Base-by-base conservation (phyloP, 2,113 vertebrate genomes). In the Sebastes fasciatus region DNA sequence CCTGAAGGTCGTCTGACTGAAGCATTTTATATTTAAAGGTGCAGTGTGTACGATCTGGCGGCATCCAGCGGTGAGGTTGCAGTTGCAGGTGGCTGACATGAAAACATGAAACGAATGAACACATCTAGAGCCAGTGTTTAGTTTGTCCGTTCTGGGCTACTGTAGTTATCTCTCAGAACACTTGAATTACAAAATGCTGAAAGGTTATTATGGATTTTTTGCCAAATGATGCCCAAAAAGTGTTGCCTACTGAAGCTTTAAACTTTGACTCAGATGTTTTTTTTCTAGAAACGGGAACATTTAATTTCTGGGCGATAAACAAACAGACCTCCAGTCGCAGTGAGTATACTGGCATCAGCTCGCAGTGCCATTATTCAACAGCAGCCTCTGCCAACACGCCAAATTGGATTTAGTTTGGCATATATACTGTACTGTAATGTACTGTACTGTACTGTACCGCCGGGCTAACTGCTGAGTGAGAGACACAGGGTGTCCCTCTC, bases 321-420 rank as follows among this genome's bases (percentile, higher is more conserved):
- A 73, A 61, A 68, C 46, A 73, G 17, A 54, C 55, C 49, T 54
- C 48, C 19, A 49, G 61, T 67, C 8, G 4, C 49, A 63, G 48
- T 49, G 23, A 40, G n/a, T 8, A 43, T 43, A 46, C 48, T 62
- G 60, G 51, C 64, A 58, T 45, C 11, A 26, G 58, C 51, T 66
- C 26, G 66, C 58, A 61, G 60, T 48, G 45, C 49, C 23, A 49
- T 69, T 64, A 79, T 84, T 69, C 52, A 60, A 23, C 74, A 52
- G 61, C 42, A 48, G 34, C 66, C 52, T 70, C 42, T 17, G 54
- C 48, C 43, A 73, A 81, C 67, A 58, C 6, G 12, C 58, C 52
- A 69, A 75, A 86, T 58, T 75, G 58, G 58, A 75, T 71, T 71
- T 71, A 42, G 64, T 69, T 43, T 40, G 58, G 60, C 61, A 40